These are phyloP conservation scores for Embiotoca jacksoni DNA, from an alignment of 2,113 vertebrate genomes.

Conservation along the genomic window DNA sequence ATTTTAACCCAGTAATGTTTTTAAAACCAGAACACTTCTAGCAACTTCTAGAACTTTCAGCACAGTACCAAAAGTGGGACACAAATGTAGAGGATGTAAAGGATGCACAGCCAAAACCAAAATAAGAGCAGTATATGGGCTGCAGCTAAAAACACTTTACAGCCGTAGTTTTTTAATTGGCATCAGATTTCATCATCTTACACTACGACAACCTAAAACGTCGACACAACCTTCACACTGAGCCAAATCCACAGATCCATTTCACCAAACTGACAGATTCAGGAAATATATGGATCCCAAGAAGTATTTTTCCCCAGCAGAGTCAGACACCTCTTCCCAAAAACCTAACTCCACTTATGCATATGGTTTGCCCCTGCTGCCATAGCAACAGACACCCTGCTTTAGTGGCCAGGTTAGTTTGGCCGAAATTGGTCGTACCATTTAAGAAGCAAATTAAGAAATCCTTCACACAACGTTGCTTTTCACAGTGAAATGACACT, in stretches of 20 bases:
- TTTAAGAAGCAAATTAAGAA: constrained; percentile 10
- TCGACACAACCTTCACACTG: neutral
- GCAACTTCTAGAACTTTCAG: neutral
- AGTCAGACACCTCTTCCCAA: constrained; percentile 16
- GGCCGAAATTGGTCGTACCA: constrained; percentile 18
- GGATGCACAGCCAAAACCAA: neutral
- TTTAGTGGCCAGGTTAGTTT: constrained; percentile 23
- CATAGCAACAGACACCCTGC: constrained; percentile 43
- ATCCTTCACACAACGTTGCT: constrained; percentile 31
- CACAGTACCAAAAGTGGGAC: constrained; percentile 31
- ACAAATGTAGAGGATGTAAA: neutral
- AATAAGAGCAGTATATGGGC: constrained; percentile 22
- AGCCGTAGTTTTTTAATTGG: constrained; percentile 13
- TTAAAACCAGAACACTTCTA: constrained; percentile 13
- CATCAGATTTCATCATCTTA: constrained; percentile 22
- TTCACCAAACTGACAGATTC: constrained; percentile 17
- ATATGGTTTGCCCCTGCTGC: constrained; percentile 52
- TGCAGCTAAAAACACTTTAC: neutral
- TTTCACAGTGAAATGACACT: constrained; percentile 44
- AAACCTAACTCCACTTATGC: constrained; percentile 26
- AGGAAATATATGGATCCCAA: neutral
- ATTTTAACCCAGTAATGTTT: constrained; percentile 32
- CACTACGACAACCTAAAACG: neutral
- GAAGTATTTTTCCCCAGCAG: neutral
- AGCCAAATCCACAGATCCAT: constrained; percentile 16